These are phyloP conservation scores for Tragulus kanchil DNA, from an alignment of 2,113 vertebrate genomes.

Conservation along the genomic window DNA sequence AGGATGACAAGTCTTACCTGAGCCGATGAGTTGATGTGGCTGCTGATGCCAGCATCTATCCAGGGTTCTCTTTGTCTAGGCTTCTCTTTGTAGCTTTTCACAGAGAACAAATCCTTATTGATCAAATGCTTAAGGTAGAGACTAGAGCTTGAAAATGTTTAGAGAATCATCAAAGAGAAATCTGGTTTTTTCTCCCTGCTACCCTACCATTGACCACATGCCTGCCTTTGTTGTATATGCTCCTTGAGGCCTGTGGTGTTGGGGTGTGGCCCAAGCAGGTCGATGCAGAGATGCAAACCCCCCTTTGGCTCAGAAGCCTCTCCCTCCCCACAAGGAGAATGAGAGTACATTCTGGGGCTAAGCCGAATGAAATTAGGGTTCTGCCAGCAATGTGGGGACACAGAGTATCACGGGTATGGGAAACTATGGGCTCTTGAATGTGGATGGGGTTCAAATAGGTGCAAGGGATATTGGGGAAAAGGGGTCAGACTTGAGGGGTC, in stretches of 20 bases:
- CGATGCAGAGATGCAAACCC: not conserved
- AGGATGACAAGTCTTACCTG: not conserved
- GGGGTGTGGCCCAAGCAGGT: not conserved
- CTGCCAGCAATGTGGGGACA: not conserved
- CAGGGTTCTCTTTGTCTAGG: not conserved
- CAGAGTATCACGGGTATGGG: not conserved
- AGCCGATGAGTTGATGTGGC: not conserved
- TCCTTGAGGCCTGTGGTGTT: not conserved
- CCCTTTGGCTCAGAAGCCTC: not conserved
- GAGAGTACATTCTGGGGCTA: not conserved
- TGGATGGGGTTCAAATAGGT: not conserved
- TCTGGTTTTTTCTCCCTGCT: not conserved
- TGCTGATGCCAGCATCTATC: not conserved
- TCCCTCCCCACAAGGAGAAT: not conserved
- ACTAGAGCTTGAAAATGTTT: constrained; percentile 1
- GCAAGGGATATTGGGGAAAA: not conserved
- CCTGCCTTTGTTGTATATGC: not conserved
- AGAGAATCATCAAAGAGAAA: constrained; percentile 30
- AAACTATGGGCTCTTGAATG: not conserved
- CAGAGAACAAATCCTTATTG: not conserved
- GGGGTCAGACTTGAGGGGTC: not conserved
- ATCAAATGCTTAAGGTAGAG: not conserved
- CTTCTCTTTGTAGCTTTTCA: constrained; percentile 47
- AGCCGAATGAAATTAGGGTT: constrained; percentile 22
- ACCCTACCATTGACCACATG: not conserved